Evolutionary conservation across 2,888 invertebrate genomes (phyloP).

Genomic region (Mesorhabditis sp.): DNA sequence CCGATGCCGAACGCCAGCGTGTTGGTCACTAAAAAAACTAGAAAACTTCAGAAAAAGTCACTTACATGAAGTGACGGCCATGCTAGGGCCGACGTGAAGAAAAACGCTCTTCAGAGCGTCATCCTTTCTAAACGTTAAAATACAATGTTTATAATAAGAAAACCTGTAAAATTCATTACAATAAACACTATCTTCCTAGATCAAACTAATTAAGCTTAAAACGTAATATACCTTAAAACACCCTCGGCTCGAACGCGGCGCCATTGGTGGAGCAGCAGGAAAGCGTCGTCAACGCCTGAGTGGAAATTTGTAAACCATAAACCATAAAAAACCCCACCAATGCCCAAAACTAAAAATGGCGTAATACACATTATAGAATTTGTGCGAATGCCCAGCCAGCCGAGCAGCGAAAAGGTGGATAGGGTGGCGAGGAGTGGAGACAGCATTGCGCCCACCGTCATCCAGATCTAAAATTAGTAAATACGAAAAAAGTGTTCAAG

Average conservation of each 20-base stretch:
- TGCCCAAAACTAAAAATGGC: constrained; percentile 40
- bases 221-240: too few species aligned
- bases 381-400: constrained; percentile 35
- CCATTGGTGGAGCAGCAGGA: constrained; percentile 40
- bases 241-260: constrained; percentile 16
- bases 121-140: background rate
- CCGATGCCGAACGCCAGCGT: constrained; percentile 43
- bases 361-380: constrained; percentile 46
- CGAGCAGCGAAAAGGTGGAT: constrained; percentile 31
- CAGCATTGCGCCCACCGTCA: constrained; percentile 32
- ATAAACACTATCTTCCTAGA: too few species aligned
- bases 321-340: constrained; percentile 15
- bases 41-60: background rate
- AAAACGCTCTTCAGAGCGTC: constrained; percentile 22
- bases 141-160: too few species aligned
- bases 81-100: constrained; percentile 34
- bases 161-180: too few species aligned
- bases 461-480: constrained; percentile 15
- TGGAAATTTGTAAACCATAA: background rate
- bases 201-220: too few species aligned
- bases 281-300: constrained; percentile 42
- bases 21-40: constrained; percentile 23
- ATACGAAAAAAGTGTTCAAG: too few species aligned
- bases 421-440: constrained; percentile 33
- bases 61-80: constrained; percentile 35